These are phyloP conservation scores for Prunella strophiata DNA, from an alignment of 2,797 vertebrate genomes.

Conservation along the genomic window DNA sequence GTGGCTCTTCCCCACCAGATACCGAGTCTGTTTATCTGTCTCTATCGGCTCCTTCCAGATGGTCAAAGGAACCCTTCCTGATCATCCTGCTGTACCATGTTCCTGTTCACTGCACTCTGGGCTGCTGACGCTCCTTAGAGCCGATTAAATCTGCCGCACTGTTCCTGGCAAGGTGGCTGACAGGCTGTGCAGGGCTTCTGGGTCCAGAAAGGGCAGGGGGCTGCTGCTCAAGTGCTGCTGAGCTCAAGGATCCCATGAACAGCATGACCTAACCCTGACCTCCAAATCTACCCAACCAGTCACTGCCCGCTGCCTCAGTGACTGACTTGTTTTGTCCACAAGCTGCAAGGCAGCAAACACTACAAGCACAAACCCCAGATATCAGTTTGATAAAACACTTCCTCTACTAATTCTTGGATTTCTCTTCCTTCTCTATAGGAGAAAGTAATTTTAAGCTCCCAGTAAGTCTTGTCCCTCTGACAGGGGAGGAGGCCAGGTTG, in stretches of 20 bases:
- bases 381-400: background rate
- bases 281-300: too few relatives aligned
- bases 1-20: too few relatives aligned
- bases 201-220: too few relatives aligned
- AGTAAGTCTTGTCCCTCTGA: background rate
- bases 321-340: background rate
- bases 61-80: background rate
- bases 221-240: background rate
- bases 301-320: background rate
- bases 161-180: background rate
- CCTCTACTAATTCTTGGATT: background rate
- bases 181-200: fast-evolving
- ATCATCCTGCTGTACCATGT: background rate
- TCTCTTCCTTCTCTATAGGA: background rate
- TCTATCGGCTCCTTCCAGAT: background rate
- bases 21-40: background rate
- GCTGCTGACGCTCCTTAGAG: background rate
- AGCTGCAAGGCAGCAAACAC: background rate
- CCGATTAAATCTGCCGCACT: fast-evolving
- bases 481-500: fast-evolving
- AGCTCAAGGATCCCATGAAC: fast-evolving
- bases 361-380: background rate
- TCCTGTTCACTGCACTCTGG: background rate
- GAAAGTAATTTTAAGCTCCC: background rate
- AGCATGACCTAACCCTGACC: background rate